Evolutionary conservation across 2,797 vertebrate species (phyloP).

Genomic region (Hemitrygon akajei): DNA sequence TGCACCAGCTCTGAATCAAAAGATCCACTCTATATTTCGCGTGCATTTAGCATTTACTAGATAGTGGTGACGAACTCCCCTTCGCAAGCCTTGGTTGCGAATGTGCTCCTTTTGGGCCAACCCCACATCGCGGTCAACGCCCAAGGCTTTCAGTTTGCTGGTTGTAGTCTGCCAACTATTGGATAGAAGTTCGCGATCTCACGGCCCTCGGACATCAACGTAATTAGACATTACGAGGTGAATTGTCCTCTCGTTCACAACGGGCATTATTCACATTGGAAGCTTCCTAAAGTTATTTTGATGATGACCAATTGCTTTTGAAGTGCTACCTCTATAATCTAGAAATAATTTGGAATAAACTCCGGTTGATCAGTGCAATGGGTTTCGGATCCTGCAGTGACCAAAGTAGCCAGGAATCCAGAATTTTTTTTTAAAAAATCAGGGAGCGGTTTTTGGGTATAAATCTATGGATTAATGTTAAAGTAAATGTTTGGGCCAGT

Average conservation of each 20-base stretch:
- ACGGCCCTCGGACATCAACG: background rate
- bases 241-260: background rate
- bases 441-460: background rate
- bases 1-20: background rate
- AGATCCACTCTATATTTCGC: background rate
- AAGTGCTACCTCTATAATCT: background rate
- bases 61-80: background rate
- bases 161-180: background rate
- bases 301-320: background rate
- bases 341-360: background rate
- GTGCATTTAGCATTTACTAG: background rate
- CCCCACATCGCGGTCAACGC: background rate
- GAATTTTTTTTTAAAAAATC: background rate
- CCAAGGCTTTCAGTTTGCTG: background rate
- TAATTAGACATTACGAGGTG: background rate
- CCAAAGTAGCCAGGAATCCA: background rate
- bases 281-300: conserved; percentile 1
- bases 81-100: background rate
- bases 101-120: background rate
- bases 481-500: background rate
- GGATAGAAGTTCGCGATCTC: background rate
- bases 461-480: background rate
- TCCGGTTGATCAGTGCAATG: background rate
- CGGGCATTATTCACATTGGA: background rate
- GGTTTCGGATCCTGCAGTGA: background rate